phyloP scores from a whole-genome alignment of 2,113 vertebrate genomes.

The Melanerpes formicivorus region DNA sequence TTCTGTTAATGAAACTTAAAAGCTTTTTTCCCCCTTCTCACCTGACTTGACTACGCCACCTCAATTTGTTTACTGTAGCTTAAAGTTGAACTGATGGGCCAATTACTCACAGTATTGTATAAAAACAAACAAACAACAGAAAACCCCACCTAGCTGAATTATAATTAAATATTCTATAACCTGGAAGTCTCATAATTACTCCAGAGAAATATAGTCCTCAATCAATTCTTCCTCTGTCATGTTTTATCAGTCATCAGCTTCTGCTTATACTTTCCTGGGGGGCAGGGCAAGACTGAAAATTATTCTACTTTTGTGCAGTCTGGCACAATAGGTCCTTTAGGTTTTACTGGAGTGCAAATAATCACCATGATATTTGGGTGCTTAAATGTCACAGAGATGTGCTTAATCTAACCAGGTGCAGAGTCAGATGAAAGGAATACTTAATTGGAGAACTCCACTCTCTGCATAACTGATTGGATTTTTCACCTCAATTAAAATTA shows the following conservation, averaged over 20 bases:
- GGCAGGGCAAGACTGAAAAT: neutral
- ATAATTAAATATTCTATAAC: neutral
- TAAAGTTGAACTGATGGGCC: neutral
- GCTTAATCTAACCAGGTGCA: neutral
- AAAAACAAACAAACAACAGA: neutral
- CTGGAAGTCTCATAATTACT: neutral
- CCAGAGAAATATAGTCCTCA: neutral
- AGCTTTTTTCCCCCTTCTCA: neutral
- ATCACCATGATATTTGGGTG: neutral
- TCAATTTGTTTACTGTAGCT: neutral
- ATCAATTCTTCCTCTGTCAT: neutral
- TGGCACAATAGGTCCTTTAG: slow-evolving; percentile 17
- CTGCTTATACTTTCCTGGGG: neutral
- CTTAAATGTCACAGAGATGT: slow-evolving; percentile 13
- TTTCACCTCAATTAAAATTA: slow-evolving; percentile 36
- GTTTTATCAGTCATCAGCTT: neutral
- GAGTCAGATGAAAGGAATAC: neutral
- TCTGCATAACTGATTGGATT: slow-evolving; percentile 21
- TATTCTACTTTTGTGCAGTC: neutral
- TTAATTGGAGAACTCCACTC: slow-evolving; percentile 7
- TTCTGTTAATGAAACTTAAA: neutral
- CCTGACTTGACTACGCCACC: neutral
- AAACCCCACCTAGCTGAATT: neutral
- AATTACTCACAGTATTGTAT: neutral
- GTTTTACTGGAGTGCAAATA: slow-evolving; percentile 18